Evolutionary conservation across 2,113 vertebrate species (phyloP).

Genomic region (Petromus typicus): DNA sequence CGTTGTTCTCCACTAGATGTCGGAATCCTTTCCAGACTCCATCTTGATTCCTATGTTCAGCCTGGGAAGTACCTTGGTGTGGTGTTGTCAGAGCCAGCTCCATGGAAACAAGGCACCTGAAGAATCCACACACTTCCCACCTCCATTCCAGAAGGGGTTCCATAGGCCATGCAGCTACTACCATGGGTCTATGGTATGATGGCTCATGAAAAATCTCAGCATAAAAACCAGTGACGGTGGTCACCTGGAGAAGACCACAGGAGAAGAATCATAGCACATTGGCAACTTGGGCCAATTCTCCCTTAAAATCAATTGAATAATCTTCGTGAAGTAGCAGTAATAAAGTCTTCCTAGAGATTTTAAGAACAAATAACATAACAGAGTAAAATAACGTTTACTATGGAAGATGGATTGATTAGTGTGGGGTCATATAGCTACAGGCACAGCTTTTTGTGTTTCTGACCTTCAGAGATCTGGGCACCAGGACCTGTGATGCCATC

Average conservation of each 20-base stretch:
- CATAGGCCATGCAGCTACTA: background rate
- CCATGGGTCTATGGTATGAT: background rate
- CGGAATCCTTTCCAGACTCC: background rate
- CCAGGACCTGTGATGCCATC: rapidly evolving
- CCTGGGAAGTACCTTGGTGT: slow-evolving; percentile 90
- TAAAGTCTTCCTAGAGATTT: background rate
- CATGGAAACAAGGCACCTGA: slow-evolving; percentile 92
- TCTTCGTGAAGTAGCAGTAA: background rate
- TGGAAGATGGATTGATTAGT: background rate
- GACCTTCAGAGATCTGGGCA: background rate
- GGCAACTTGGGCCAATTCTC: background rate
- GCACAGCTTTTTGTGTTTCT: background rate
- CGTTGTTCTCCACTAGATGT: background rate
- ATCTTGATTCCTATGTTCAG: slow-evolving; percentile 62
- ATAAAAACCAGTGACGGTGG: background rate
- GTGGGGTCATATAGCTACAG: background rate
- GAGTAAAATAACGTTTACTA: background rate
- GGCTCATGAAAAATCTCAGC: background rate
- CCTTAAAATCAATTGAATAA: background rate
- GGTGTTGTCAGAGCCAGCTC: slow-evolving; percentile 92
- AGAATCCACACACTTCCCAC: slow-evolving; percentile 79
- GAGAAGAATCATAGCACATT: background rate
- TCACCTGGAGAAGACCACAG: background rate
- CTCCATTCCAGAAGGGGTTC: background rate
- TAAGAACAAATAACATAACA: background rate